phyloP scores from a whole-genome alignment of 2,113 vertebrate genomes.

The Pterophyllum scalare region DNA sequence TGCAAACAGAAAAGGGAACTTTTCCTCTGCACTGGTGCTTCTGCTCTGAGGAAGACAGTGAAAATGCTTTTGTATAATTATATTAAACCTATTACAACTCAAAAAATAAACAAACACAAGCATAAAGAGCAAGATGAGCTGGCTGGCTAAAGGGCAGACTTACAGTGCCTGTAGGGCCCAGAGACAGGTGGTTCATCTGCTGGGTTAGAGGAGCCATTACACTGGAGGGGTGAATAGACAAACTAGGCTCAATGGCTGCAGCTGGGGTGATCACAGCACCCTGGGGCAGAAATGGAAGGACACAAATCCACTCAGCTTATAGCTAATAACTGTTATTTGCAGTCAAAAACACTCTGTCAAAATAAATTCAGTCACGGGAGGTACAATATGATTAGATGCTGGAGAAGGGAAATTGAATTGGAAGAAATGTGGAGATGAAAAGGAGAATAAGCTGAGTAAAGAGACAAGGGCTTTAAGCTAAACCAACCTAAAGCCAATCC shows the following conservation, averaged over 20 bases:
- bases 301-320: not conserved
- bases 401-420: not conserved
- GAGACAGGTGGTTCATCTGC: slow-evolving; percentile 99
- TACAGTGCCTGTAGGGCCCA: slow-evolving; percentile 96
- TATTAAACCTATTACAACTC: not conserved
- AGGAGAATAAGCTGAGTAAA: not conserved
- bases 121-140: not conserved
- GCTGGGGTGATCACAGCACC: slow-evolving; percentile 96
- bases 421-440: not conserved
- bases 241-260: slow-evolving; percentile 92
- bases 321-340: not conserved
- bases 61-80: not conserved
- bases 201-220: slow-evolving; percentile 97
- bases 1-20: not conserved
- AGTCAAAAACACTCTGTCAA: not conserved
- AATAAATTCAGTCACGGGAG: not conserved
- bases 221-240: slow-evolving; percentile 96
- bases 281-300: slow-evolving; percentile 71
- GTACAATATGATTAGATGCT: not conserved
- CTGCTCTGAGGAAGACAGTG: not conserved
- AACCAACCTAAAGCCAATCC: not conserved
- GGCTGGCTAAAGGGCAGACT: slow-evolving; percentile 61
- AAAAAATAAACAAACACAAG: not conserved
- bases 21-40: not conserved
- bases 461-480: not conserved